These are phyloP conservation scores for Drosophila infuscata DNA, from an alignment of 2,888 invertebrate genomes.

Conservation along the genomic window DNA sequence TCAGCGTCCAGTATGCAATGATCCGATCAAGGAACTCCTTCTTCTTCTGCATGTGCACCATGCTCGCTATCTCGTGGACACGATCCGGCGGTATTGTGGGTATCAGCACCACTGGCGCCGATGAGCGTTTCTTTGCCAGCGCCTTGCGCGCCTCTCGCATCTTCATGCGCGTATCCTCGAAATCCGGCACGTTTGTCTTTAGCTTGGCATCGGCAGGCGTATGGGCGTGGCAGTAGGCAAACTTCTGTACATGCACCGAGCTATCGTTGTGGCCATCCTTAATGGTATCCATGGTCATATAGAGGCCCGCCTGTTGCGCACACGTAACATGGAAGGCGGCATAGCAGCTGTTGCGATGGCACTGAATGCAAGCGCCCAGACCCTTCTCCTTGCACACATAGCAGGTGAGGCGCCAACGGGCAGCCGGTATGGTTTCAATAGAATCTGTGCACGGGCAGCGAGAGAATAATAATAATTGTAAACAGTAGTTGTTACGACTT, in stretches of 20 bases:
- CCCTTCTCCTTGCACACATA: slow-evolving; percentile 97
- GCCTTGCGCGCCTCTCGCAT: slow-evolving; percentile 95
- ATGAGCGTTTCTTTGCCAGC: slow-evolving; percentile 94
- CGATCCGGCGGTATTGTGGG: slow-evolving; percentile 96
- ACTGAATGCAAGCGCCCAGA: slow-evolving; percentile 98
- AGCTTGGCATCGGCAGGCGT: slow-evolving; percentile 86
- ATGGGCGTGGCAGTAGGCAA: slow-evolving; percentile 98
- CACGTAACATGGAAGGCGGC: slow-evolving; percentile 99
- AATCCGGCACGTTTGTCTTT: slow-evolving; percentile 85
- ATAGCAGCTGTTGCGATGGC: slow-evolving; percentile 98
- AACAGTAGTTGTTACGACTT: neutral
- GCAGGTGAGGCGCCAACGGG: slow-evolving; percentile 98
- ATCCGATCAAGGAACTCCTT: slow-evolving; percentile 95
- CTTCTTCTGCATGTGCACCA: slow-evolving; percentile 91
- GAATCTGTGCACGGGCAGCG: slow-evolving; percentile 88
- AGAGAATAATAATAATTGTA: neutral
- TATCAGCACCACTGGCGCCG: slow-evolving; percentile 95
- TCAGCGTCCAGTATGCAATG: slow-evolving; percentile 98
- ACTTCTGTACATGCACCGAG: slow-evolving; percentile 95
- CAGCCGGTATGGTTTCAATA: slow-evolving; percentile 97
- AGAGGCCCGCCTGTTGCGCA: slow-evolving; percentile 96
- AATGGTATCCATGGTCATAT: slow-evolving; percentile 98
- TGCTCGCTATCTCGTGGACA: slow-evolving; percentile 93
- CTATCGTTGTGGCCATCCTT: slow-evolving; percentile 87
- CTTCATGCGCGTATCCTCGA: slow-evolving; percentile 90